Conservation (phyloP, 2,888 invertebrate species). For the Dione juno region DNA sequence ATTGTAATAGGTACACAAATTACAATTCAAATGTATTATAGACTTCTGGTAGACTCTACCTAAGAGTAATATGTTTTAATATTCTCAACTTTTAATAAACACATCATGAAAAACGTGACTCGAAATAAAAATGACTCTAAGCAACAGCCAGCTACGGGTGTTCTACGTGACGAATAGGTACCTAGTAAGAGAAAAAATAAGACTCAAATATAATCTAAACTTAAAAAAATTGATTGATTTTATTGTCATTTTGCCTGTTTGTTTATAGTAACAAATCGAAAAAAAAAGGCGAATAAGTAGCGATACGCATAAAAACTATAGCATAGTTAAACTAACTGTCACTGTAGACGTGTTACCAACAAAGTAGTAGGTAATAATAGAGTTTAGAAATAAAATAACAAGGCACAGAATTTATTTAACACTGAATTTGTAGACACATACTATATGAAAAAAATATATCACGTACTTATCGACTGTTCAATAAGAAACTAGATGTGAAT, state of each 20-base stretch:
- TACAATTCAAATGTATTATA: not conserved
- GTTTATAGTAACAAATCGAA: slow-evolving; percentile 1
- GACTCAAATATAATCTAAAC: not conserved
- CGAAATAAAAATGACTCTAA: slow-evolving; percentile 3
- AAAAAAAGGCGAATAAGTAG: not conserved
- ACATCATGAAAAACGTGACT: slow-evolving; percentile 17
- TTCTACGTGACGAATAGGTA: slow-evolving; percentile 15
- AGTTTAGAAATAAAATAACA: not conserved
- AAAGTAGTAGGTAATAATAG: not conserved
- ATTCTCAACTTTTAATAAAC: slow-evolving; percentile 11
- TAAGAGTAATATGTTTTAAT: not conserved
- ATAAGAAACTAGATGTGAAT: not conserved
- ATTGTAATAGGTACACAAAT: too few species aligned
- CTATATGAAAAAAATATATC: not conserved
- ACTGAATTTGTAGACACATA: not conserved
- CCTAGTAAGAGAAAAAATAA: not conserved
- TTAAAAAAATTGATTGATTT: slow-evolving; percentile 23
- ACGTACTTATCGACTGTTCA: not conserved
- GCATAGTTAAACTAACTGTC: not conserved
- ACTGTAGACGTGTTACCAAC: not conserved
- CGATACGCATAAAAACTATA: not conserved
- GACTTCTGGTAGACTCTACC: not conserved
- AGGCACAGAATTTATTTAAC: not conserved
- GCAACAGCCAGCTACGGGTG: not conserved
- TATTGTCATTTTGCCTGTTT: slow-evolving; percentile 16